Base-by-base conservation (phyloP, 2,113 vertebrate species). In the Gambusia affinis region DNA sequence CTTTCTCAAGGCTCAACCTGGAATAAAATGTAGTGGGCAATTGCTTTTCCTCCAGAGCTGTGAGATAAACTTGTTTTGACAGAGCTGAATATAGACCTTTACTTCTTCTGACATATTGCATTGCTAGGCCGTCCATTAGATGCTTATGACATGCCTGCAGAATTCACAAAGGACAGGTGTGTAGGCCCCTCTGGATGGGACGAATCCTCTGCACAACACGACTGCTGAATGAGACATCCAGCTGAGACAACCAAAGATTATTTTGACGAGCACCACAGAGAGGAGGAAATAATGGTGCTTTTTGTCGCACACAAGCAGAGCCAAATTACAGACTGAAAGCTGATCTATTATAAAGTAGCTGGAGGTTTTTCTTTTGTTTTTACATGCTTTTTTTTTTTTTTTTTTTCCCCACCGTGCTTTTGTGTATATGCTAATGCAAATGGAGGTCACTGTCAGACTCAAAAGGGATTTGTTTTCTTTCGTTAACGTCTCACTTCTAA, bases 21-120 rank as follows among this genome's bases (percentile, higher is more conserved):
- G 74, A 86, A 89, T 86, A 83, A 77, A 82, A 86, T 30, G 70
- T 79, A 72, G 69, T 63, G 67, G 78, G 86, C 81, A 74, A 70
- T 83, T 39, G 62, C 27, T 60, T 87, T 73, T 86, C 81, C 83
- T 79, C 39, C 60, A 51, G 75, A 70, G 60, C 64, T 60, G 64
- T 0, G 17, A 86, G 75, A 85, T 88, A 87, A 92, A 87, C 87
- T 87, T 91, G 86, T 91, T 90, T 88, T 92, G 91, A 90, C 88
- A 88, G 77, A 73, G 82, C 84, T 78, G 78, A 88, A 85, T 90
- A 90, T 85, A 89, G 87, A 86, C 81, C 87, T 89, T 86, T 82
- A 87, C 85, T 84, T 76, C 65, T 76, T 35, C 81, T 87, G 89
- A 92, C 89, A 89, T 85, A 86, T 87, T 84, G 85, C 73, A 83